These are phyloP conservation scores for Oxyura jamaicensis DNA, from an alignment of 2,113 vertebrate genomes.

Conservation along the genomic window DNA sequence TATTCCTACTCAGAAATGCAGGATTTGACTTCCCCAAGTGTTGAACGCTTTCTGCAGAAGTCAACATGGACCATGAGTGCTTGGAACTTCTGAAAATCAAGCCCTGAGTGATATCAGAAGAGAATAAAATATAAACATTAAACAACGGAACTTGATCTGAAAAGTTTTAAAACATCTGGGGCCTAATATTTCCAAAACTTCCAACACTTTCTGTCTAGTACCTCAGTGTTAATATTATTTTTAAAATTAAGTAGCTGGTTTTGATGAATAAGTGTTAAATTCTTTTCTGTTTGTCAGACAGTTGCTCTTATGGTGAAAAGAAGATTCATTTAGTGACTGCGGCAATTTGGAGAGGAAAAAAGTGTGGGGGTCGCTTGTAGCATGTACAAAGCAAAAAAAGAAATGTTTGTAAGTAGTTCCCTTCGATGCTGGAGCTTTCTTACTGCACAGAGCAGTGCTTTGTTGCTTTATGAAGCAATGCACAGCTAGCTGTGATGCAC, in stretches of 20 bases:
- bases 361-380: background rate
- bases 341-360: background rate
- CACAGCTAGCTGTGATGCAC: background rate
- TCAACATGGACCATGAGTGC: background rate
- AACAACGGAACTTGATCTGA: background rate
- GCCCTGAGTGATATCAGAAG: background rate
- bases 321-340: background rate
- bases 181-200: background rate
- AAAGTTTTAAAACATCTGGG: background rate
- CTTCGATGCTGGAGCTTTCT: background rate
- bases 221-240: background rate
- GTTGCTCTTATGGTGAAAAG: background rate
- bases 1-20: background rate
- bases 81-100: constrained; percentile 19
- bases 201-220: background rate
- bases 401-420: background rate
- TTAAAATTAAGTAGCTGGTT: background rate
- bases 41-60: constrained; percentile 1
- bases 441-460: background rate
- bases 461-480: background rate
- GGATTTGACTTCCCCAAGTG: constrained; percentile 37
- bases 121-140: background rate
- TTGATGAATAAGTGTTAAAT: background rate
- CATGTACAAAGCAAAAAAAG: background rate
- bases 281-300: background rate